These are phyloP conservation scores for Orthosia cruda DNA, from an alignment of 2,888 invertebrate genomes.

Conservation along the genomic window DNA sequence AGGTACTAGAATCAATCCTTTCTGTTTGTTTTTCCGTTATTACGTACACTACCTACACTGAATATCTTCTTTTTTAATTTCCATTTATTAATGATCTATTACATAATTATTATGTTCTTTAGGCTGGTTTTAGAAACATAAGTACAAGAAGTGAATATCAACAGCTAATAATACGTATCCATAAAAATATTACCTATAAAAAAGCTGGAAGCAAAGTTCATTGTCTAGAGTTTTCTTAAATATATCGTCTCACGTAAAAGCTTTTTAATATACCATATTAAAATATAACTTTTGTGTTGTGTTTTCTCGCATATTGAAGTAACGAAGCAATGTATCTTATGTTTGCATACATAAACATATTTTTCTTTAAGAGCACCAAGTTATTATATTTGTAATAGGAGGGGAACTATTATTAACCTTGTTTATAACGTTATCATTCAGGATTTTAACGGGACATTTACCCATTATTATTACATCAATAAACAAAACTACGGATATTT, in stretches of 20 bases:
- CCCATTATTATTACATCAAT: neutral
- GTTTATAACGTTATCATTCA: conserved; percentile 26
- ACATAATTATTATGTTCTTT: too few species aligned
- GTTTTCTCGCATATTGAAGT: neutral
- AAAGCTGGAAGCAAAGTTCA: neutral
- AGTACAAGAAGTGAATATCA: too few species aligned
- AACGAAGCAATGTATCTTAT: conserved; percentile 1
- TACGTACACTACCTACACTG: too few species aligned
- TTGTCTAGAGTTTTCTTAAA: neutral
- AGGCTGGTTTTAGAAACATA: too few species aligned
- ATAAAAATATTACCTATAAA: neutral
- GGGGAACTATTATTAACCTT: conserved; percentile 26
- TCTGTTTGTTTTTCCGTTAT: too few species aligned
- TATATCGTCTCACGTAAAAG: neutral
- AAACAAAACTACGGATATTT: neutral
- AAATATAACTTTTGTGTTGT: neutral
- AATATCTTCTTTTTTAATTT: too few species aligned
- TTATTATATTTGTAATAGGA: conserved; percentile 15
- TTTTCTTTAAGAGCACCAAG: conserved; percentile 12
- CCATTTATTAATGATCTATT: too few species aligned
- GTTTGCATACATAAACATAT: conserved; percentile 26
- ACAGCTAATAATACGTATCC: too few species aligned
- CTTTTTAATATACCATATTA: neutral
- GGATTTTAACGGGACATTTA: conserved; percentile 14
- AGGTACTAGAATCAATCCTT: too few species aligned